These are phyloP conservation scores for Callospermophilus lateralis DNA, from an alignment of 2,113 vertebrate species.

Conservation along the genomic window DNA sequence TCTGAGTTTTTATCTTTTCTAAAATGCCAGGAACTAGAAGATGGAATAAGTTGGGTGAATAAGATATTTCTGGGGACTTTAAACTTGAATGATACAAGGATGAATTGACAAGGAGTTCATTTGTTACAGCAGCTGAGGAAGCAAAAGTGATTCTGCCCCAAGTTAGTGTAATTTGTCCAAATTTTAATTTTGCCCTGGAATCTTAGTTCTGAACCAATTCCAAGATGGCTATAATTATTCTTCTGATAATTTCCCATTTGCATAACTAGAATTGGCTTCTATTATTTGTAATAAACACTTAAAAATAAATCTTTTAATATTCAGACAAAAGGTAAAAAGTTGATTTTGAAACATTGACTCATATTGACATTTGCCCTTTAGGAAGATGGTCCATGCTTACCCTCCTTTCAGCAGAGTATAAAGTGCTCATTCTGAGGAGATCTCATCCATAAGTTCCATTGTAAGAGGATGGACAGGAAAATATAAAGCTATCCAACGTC, in stretches of 20 bases:
- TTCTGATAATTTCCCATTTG: not conserved
- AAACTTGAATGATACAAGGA: not conserved
- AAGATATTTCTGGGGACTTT: not conserved
- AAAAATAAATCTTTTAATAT: slow-evolving; percentile 41
- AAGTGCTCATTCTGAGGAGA: not conserved
- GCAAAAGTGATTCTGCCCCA: not conserved
- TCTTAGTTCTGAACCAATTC: not conserved
- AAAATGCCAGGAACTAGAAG: not conserved
- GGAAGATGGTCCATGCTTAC: not conserved
- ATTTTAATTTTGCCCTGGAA: not conserved
- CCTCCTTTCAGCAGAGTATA: not conserved
- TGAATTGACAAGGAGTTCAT: not conserved
- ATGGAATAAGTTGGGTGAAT: not conserved
- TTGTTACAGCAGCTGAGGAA: not conserved
- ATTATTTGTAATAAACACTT: slow-evolving; percentile 38
- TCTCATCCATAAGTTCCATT: not conserved
- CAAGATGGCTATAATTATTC: not conserved
- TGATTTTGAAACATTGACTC: not conserved
- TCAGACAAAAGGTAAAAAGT: not conserved
- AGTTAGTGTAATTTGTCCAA: not conserved
- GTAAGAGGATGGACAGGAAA: not conserved
- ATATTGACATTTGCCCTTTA: not conserved
- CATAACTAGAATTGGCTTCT: not conserved
- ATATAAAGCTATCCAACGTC: not conserved
- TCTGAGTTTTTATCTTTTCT: slow-evolving; percentile 15